Base-by-base conservation (phyloP, 1,140 invertebrate genomes). In the Leptoteleia sp. region DNA sequence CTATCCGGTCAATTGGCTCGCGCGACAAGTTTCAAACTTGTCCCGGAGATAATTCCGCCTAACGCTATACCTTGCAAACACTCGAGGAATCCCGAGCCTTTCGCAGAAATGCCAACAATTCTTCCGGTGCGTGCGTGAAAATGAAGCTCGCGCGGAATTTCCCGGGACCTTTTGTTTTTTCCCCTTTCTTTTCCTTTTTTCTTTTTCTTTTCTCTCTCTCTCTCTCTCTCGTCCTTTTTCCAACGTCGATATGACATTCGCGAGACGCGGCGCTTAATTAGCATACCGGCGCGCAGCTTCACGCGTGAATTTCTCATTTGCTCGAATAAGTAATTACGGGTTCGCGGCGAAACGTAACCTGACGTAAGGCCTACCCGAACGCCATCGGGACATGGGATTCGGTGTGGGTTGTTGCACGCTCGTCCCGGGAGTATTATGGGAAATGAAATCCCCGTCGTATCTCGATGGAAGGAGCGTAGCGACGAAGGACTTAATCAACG, bases 401-500 rank as follows among this genome's bases (percentile, higher is more conserved):
- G 70, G 72, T 78, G 76, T 68, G 37, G 70, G 42, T 59, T 55
- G 65, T 19, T 43, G 45, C 17, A 37, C 19, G 35, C 48, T 48
- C 54, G 77, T 85, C 81, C 81, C 81, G 72, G 64, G 84, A 84
- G 82, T 85, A 87, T 85, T 83, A 86, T 80, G 82, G 81, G 85
- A 82, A 82, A 85, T 84, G 79, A 73, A 81, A 57, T 80, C 47
- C n/a, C 76, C 76, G 68, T 61, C 71, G 68, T 71, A 77, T 73
- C 77, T 45, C 68, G 77, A 81, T 80, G 81, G 61, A 59, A 37
- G 27, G 40, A 22, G 45, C 70, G 65, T 13, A 47, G 64, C 73
- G 76, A 76, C 62, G 79, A 77, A 81, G 83, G 83, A 87, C 84
- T 87, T 88, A 88, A 88, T 88, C 87, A 88, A 87, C 83, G 80